Conservation (phyloP, 2,888 invertebrate genomes). For the Meandrusa payeni region DNA sequence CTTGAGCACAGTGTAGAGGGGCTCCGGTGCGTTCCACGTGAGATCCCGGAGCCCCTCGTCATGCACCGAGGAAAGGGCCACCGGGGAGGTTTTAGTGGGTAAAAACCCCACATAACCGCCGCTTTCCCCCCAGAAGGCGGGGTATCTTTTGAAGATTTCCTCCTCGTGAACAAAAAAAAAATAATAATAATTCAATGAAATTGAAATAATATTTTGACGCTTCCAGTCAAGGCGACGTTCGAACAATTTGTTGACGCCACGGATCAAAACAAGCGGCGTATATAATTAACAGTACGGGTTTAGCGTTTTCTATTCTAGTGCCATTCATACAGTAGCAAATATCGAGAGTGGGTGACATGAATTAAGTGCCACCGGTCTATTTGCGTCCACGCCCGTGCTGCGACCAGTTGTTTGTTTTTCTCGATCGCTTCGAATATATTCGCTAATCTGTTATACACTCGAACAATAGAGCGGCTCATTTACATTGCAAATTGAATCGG, state of each 20-base stretch:
- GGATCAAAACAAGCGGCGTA: constrained; percentile 40
- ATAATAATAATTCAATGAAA: constrained; percentile 5
- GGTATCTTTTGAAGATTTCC: too few relatives aligned
- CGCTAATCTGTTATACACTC: constrained; percentile 42
- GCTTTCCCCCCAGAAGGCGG: too few relatives aligned
- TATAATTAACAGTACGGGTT: constrained; percentile 52
- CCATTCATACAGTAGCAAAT: constrained; percentile 47
- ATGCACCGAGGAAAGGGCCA: too few relatives aligned
- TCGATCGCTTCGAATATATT: constrained; percentile 41
- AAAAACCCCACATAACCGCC: too few relatives aligned
- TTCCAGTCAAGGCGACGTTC: constrained; percentile 30
- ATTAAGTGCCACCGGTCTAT: constrained; percentile 47
- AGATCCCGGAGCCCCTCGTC: too few relatives aligned
- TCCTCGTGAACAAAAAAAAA: too few relatives aligned
- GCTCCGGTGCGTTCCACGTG: too few relatives aligned
- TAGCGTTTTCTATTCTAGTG: constrained; percentile 50
- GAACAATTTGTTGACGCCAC: constrained; percentile 32
- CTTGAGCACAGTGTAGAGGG: too few relatives aligned
- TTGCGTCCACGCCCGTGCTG: constrained; percentile 48
- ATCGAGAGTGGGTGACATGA: constrained; percentile 37
- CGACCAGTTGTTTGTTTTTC: constrained; percentile 47
- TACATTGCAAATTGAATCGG: constrained; percentile 33
- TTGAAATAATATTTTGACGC: constrained; percentile 34
- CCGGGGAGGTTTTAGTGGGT: too few relatives aligned
- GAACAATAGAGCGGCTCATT: constrained; percentile 35